These are phyloP conservation scores for Rhynchonycteris naso DNA, from an alignment of 2,797 vertebrate species.

Conservation along the genomic window DNA sequence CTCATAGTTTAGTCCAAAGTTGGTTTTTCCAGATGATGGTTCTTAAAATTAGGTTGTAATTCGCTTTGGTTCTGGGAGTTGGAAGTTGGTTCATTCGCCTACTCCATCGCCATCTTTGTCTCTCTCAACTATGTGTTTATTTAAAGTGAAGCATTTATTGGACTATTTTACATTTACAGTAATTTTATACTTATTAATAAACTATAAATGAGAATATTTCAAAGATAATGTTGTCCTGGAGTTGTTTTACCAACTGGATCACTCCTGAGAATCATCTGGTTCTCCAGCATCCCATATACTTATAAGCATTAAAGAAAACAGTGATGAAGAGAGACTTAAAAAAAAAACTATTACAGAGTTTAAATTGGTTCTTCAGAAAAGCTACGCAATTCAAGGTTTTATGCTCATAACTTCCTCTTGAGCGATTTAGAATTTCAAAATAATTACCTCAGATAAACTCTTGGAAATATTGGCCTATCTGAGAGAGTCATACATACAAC, in stretches of 20 bases:
- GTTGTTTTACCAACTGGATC: background rate
- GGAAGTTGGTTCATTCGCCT: no score
- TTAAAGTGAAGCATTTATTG: background rate
- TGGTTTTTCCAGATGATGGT: no score
- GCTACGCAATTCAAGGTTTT: background rate
- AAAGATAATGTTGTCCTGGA: background rate
- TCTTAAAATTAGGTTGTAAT: no score
- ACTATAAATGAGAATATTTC: background rate
- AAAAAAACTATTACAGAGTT: background rate
- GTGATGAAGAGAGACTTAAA: background rate
- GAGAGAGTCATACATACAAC: background rate
- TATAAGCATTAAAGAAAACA: slow-evolving; percentile 5
- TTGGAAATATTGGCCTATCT: background rate
- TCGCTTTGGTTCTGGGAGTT: no score
- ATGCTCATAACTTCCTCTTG: background rate
- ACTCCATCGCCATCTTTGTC: no score
- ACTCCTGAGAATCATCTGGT: slow-evolving; percentile 28
- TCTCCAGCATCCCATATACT: background rate
- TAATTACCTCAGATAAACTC: slow-evolving; percentile 44
- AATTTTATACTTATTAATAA: slow-evolving; percentile 26
- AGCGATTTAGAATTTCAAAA: slow-evolving; percentile 32
- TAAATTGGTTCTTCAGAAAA: background rate
- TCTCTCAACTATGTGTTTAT: background rate
- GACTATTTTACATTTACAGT: background rate
- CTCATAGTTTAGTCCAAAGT: no score